Base-by-base conservation (phyloP, 2,797 vertebrate species). In the Megalops cyprinoides region DNA sequence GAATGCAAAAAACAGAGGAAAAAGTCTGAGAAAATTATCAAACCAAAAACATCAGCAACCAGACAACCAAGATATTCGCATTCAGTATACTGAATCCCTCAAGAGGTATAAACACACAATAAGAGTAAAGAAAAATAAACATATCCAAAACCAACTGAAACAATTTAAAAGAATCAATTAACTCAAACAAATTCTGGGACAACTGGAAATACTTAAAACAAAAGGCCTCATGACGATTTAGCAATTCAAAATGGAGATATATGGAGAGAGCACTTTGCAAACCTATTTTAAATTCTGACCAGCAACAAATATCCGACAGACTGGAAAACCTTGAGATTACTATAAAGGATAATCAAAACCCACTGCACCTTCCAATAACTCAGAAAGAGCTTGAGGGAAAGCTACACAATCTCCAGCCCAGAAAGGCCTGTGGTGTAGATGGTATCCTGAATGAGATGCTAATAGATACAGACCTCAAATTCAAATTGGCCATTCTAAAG, bases 61-160 rank as follows among this genome's bases (percentile, higher is more conserved):
- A 34, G 37, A 78, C 0, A 73, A 48, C 18, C 58, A 25, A 18
- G 67, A 71, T 1, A 1, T 81, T 12, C 42, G 14, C 46, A 7
- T 58, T 67, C 10, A 46, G 20, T 73, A 82, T 25, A 71, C 48
- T 42, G 31, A 82, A 3, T 28, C 65, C 23, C n/a, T 82, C 28
- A 73, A 78, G 58, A 9, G 46, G 48, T 15, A 56, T 28, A 73
- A 82, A 77, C 14, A 76, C 1, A 80, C n/a, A 65, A 46, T 76
- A 4, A 76, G 74, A 77, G 80, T 4, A 81, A 53, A 86, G 73
- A 46, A 25, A 44, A 48, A 49, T n/a, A n/a, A n/a, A n/a, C 83
- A 31, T 31, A 76, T 49, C 1, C 7, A 77, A 67, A 69, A 79
- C 20, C 69, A 80, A 67, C 55, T 83, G 1, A 77, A 20, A 42